These are phyloP conservation scores for Lepilemur ruficaudatus DNA, from an alignment of 2,797 vertebrate species.

Conservation along the genomic window DNA sequence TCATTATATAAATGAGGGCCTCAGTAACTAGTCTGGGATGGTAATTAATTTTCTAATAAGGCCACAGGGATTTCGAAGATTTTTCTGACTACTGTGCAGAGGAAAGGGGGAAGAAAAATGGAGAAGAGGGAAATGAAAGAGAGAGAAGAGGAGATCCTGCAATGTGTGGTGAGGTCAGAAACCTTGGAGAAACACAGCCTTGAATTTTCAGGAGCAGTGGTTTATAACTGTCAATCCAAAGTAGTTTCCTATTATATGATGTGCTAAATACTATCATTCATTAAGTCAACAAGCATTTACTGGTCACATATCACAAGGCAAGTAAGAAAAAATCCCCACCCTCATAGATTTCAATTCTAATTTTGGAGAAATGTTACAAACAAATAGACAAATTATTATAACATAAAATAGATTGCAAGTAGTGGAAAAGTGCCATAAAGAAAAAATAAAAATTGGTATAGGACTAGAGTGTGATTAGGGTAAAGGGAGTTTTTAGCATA, in stretches of 20 bases:
- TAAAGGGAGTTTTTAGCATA: background rate
- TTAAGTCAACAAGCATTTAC: background rate
- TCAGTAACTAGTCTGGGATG: background rate
- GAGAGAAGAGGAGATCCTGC: background rate
- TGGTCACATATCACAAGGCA: background rate
- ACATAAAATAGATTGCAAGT: background rate
- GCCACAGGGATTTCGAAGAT: background rate
- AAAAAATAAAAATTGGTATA: background rate
- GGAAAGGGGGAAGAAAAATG: background rate
- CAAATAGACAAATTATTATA: background rate
- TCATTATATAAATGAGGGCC: background rate
- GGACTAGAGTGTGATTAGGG: background rate
- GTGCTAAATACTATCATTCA: background rate
- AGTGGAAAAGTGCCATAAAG: background rate
- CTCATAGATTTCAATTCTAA: background rate
- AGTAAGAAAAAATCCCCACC: background rate
- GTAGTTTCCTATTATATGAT: background rate
- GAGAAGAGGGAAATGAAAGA: background rate
- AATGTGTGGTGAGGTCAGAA: background rate
- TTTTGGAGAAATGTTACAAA: background rate
- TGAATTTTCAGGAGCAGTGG: background rate
- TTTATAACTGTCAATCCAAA: background rate
- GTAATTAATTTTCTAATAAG: background rate
- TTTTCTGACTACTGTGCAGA: background rate
- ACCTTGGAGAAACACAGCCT: background rate